Conservation (phyloP, 2,888 invertebrate species). For the Latrodectus elegans region DNA sequence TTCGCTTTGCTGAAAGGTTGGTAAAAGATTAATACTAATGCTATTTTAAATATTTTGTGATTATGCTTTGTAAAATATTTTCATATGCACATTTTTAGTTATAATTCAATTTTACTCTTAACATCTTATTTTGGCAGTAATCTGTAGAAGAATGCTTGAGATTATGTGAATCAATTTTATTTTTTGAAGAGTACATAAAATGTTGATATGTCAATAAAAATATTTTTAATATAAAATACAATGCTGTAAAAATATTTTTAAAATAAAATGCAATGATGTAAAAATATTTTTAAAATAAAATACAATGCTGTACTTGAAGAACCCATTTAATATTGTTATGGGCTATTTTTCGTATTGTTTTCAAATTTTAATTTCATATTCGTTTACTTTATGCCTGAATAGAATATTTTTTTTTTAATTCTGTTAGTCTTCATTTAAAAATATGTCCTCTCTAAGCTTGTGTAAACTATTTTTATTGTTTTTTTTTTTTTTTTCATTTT, state of each 20-base stretch:
- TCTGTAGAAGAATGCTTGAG: too few species aligned
- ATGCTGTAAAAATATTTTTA: neutral
- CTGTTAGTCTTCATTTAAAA: too few species aligned
- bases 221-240: neutral
- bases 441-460: too few species aligned
- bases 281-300: neutral
- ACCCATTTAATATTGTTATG: neutral
- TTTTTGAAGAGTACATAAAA: too few species aligned
- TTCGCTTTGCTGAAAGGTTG: slow-evolving; percentile 71
- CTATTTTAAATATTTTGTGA: neutral
- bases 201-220: too few species aligned
- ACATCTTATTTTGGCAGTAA: neutral
- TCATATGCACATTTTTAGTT: neutral
- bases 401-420: too few species aligned
- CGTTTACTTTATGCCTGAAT: too few species aligned
- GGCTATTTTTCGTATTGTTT: neutral
- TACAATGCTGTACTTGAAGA: neutral
- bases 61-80: neutral
- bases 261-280: neutral
- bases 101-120: neutral
- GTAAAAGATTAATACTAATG: neutral
- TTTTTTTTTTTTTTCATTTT: too few species aligned
- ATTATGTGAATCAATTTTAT: too few species aligned
- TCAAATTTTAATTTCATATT: too few species aligned
- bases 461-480: too few species aligned